phyloP scores from a whole-genome alignment of 2,888 invertebrate genomes.

The Oscheius sp. region DNA sequence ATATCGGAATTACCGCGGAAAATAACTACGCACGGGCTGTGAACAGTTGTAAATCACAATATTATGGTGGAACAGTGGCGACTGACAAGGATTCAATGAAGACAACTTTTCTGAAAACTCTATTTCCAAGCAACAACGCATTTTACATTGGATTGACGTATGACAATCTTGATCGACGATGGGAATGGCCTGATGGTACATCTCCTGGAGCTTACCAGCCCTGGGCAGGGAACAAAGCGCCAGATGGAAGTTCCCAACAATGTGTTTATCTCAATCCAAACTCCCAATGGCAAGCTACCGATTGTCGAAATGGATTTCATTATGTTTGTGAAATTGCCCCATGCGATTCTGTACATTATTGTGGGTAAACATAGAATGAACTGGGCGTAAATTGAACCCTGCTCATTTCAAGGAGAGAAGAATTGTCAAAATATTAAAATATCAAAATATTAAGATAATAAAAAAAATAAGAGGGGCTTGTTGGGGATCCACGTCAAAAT shows the following conservation, averaged over 20 bases:
- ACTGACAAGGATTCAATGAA: no score
- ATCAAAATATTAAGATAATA: no score
- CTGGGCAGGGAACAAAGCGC: background rate
- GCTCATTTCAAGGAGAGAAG: no score
- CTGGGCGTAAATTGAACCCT: no score
- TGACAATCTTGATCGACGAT: background rate
- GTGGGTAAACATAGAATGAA: background rate
- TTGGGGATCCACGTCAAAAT: no score
- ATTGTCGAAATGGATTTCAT: conserved; percentile 15
- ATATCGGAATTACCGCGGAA: no score
- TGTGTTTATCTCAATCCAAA: conserved; percentile 4
- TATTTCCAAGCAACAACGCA: background rate
- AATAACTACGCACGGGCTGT: no score
- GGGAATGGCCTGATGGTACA: conserved; percentile 28
- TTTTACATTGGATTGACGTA: conserved; percentile 25
- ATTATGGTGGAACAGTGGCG: no score
- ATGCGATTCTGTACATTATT: conserved; percentile 19
- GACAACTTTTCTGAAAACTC: no score
- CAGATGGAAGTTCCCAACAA: background rate
- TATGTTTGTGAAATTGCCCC: conserved; percentile 16
- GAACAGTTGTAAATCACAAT: no score
- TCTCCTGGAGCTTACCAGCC: background rate
- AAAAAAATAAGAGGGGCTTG: no score
- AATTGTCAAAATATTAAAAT: no score
- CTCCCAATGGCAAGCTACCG: background rate